Evolutionary conservation across 2,888 invertebrate species (phyloP).

Genomic region (Clostera curtula): DNA sequence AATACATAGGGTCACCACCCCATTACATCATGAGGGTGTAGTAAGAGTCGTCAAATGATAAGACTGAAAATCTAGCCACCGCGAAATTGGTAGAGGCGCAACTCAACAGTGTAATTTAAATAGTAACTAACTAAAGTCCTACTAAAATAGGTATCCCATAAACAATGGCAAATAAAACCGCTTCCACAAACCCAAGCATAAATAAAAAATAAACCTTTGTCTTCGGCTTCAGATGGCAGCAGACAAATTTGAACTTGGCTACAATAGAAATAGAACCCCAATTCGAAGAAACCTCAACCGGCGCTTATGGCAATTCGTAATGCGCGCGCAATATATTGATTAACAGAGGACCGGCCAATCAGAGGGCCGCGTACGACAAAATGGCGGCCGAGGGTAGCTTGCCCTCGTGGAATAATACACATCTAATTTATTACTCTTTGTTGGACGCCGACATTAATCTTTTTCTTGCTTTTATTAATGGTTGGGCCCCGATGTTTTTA

Average conservation of each 20-base stretch:
- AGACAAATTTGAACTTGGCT: constrained; percentile 4
- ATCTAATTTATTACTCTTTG: constrained; percentile 72
- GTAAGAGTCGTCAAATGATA: too few species aligned
- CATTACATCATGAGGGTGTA: too few species aligned
- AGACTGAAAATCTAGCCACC: too few species aligned
- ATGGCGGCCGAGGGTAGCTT: constrained; percentile 58
- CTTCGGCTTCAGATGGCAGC: constrained; percentile 6
- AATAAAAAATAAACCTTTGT: too few species aligned
- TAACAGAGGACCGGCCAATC: constrained; percentile 55
- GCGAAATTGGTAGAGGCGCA: too few species aligned
- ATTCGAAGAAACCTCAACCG: not conserved
- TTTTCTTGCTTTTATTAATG: constrained; percentile 70
- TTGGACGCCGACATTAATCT: constrained; percentile 66
- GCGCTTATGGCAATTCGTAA: constrained; percentile 22
- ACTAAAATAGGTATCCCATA: too few species aligned
- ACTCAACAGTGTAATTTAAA: too few species aligned
- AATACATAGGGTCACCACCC: too few species aligned
- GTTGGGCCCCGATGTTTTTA: constrained; percentile 47
- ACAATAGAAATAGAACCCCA: not conserved
- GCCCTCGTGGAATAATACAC: constrained; percentile 53
- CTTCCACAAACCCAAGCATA: constrained; percentile 8
- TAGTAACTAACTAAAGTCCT: too few species aligned
- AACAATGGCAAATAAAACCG: too few species aligned
- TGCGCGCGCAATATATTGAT: constrained; percentile 46
- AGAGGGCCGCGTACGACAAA: constrained; percentile 35